Evolutionary conservation across 2,888 invertebrate species (phyloP), one percentile per base, ranked within the genome.

Genomic region (Dermolepida albohirtum): DNA sequence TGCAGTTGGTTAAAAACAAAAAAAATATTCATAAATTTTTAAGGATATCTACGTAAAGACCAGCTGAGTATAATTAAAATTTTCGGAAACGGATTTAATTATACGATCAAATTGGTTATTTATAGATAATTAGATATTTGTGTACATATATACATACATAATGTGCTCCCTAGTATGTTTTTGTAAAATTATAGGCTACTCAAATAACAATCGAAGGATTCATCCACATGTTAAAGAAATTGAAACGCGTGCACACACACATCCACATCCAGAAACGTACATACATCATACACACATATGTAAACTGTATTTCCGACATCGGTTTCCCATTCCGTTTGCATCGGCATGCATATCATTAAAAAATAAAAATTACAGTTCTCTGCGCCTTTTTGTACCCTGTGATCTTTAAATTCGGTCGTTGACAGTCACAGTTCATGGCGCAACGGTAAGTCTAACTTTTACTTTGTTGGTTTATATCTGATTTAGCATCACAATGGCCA

Each of bases 331-430:
- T 74, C 76, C 74, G 76, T 73, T 77, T 77, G 73, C 73, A 70
- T 29, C 43, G 52, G 69, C 77, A 77, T 78, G 78, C 78, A 78
- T 78, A 77, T 78, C 78, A 78, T 78, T 78, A 78, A 73, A 68
- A 69, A 27, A 17, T 14, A 43, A 34, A 78, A 78, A 78, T 78
- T 77, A 77, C 72, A 74, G 73, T 73, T 72, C 70, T 29, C 59
- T 47, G 44, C 12, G 47, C 66, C 73, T 71, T 71, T 69, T 75
- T 74, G 74, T 73, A 74, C 73, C 73, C 71, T 77, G 73, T 78
- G 78, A 77, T 78, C 77, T 77, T 75, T 74, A 74, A 75, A 77
- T 76, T 78, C 76, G 78, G 78, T 78, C 78, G 78, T 78, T 78
- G 78, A 77, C 78, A 78, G 78, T 78, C 76, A 78, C 78, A 78